Percentiles rank a stretch among this genome's conserved stretches.
Conservation (phyloP, 2,797 vertebrate species). For the Dromococcyx pavoninus region DNA sequence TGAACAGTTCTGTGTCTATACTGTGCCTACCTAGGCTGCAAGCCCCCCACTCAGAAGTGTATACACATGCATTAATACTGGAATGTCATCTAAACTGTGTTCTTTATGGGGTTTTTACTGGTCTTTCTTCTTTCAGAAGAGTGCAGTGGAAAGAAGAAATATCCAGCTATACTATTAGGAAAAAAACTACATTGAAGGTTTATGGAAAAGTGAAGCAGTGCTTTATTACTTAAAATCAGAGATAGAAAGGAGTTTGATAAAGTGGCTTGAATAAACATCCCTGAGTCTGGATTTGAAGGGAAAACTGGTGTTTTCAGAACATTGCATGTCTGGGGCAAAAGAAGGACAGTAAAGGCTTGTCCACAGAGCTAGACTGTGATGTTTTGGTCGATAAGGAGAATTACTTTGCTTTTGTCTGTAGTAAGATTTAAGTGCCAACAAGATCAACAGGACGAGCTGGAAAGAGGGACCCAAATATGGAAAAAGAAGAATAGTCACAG, state of each 20-base stretch:
- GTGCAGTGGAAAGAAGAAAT: background rate
- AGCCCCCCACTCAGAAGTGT: accelerated
- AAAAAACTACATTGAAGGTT: background rate
- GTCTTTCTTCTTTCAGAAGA: background rate
- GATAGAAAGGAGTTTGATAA: background rate
- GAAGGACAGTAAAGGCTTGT: background rate
- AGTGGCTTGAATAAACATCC: background rate
- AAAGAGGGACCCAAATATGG: background rate
- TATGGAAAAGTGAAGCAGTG: background rate
- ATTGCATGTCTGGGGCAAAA: background rate
- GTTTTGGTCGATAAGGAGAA: background rate
- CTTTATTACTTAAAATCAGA: background rate
- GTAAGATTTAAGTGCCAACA: background rate
- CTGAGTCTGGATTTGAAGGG: background rate
- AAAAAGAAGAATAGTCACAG: background rate
- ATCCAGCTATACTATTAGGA: background rate
- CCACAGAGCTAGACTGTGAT: background rate
- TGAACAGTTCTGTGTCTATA: background rate
- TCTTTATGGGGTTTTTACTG: background rate
- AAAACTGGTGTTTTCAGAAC: background rate
- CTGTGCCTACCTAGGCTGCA: background rate
- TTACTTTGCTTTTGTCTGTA: background rate
- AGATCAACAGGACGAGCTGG: background rate
- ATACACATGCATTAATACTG: background rate
- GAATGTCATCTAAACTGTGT: background rate